These are phyloP conservation scores for Cairina moschata DNA, from an alignment of 2,113 vertebrate species.

Conservation along the genomic window DNA sequence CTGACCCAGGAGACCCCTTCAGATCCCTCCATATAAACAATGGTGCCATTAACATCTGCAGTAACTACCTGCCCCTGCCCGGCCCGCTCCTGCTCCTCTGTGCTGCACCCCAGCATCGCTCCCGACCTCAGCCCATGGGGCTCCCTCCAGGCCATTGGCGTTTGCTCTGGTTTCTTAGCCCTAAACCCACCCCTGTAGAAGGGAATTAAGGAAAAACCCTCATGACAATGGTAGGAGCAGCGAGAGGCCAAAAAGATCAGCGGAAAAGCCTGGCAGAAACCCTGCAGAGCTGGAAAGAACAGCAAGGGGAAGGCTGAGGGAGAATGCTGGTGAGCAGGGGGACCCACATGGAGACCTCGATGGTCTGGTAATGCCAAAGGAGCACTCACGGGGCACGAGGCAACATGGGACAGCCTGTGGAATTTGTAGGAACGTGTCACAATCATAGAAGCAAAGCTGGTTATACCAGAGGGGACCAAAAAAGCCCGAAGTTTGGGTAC, in stretches of 20 bases:
- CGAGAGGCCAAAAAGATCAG: constrained; percentile 4
- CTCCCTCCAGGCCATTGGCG: neutral
- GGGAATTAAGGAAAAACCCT: neutral
- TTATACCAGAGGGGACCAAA: neutral
- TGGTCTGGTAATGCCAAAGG: neutral
- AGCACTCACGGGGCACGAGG: neutral
- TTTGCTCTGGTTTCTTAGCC: neutral
- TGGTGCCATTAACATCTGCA: constrained; percentile 60
- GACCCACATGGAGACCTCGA: neutral
- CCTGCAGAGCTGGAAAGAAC: neutral
- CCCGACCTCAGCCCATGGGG: neutral
- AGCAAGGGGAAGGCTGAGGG: neutral
- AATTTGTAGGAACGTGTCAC: neutral
- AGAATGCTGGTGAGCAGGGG: neutral
- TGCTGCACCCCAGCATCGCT: neutral
- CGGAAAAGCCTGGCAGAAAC: neutral
- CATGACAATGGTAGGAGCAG: neutral
- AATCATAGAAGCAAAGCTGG: neutral
- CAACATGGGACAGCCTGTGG: neutral
- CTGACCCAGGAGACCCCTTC: constrained; percentile 69
- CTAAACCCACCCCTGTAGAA: neutral
- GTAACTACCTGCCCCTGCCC: constrained; percentile 57
- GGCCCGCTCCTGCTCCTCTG: neutral
- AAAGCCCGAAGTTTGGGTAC: neutral
- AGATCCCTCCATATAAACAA: constrained; percentile 69